Evolutionary conservation across 2,113 vertebrate genomes (phyloP), one percentile per base, ranked within the genome.

Genomic region (Stegastes partitus): DNA sequence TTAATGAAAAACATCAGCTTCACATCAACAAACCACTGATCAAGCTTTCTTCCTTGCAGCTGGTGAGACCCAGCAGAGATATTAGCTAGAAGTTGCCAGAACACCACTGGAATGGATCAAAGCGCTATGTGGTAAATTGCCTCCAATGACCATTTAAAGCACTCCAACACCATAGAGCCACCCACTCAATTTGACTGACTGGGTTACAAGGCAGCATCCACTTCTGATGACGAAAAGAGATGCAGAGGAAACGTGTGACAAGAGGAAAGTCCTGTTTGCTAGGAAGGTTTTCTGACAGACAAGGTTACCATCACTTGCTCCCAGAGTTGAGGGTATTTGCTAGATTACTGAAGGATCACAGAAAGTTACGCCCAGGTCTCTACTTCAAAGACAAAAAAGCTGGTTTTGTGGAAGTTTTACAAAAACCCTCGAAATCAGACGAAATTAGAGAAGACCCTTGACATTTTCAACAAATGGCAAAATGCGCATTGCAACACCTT

Each of bases 1-100:
- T 73, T 77, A 84, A 87, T 88, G 82, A 85, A 76, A 82, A 84
- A 26, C 79, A 74, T 72, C 55, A 19, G 84, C 63, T 56, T 80
- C 73, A 39, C 57, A 51, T 56, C 76, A 61, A 81, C 70, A 83
- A 87, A 70, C 54, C 47, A 68, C 53, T 42, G 54, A 82, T 70
- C 6, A 2, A 83, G 65, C 53, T 37, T 78, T 68, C 56, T 63
- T 68, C 67, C 65, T 66, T 25, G 0, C 80, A 63, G 74, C 57
- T 74, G 56, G 64, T 61, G 42, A 65, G 55, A 70, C 49, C 44
- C 68, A 66, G 56, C 3, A 3, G 56, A 73, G 67, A 59, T 64
- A 74, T 74, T 78, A 69, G 73, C 44, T 42, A 19, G 14, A 47
- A 68, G 65, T 21, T 75, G 64, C 82, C 64, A 67, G 49, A 77